Evolutionary conservation across 2,797 vertebrate genomes (phyloP), one percentile per base, ranked within the genome.

Genomic region (Ptychobarbus kaznakovi): DNA sequence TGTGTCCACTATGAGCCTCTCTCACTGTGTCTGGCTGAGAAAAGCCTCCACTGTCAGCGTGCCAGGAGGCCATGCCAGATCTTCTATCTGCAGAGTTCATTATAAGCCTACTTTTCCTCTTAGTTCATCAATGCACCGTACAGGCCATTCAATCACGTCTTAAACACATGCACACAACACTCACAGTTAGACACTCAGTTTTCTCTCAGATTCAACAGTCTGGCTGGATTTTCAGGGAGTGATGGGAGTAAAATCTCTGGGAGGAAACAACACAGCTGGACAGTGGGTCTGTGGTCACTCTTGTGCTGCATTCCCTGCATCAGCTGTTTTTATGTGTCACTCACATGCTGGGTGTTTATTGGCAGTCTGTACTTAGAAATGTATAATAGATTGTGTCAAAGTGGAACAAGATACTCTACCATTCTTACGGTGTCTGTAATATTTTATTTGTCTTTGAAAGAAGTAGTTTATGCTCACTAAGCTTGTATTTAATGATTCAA

Each of bases 1-100:
- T 95, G 94, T 90, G 92, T 91, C 91, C 89, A 91, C 92, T 91
- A 89, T 93, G 89, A 88, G 86, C 86, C 86, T 88, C 90, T 86
- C 32, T 83, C n/a, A 4, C 32, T 66, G 68, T 65, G 75, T 87
- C 53, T 83, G 85, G 74, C 74, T 73, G 74, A 70, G 81, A 69
- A 82, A 82, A 68, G 58, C 73, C 28, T 61, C 35, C 42, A 46
- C 66, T 83, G 86, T 87, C 84, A 73, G 42, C 12, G 4, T 73
- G 84, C 84, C 84, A 85, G 68, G 3, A 85, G 58, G 56, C 20
- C 42, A 66, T 40, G 84, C 84, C 84, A 85, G 58, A 85, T 63
- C 77, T 28, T 85, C 69, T 85, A 74, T 85, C 84, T 65, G 69
- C 77, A 80, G 25, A 80, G 84, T 85, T 80, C 77, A 85, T 80